Evolutionary conservation across 2,113 vertebrate genomes (phyloP), one percentile per base, ranked within the genome.

Genomic region (Tyto alba): DNA sequence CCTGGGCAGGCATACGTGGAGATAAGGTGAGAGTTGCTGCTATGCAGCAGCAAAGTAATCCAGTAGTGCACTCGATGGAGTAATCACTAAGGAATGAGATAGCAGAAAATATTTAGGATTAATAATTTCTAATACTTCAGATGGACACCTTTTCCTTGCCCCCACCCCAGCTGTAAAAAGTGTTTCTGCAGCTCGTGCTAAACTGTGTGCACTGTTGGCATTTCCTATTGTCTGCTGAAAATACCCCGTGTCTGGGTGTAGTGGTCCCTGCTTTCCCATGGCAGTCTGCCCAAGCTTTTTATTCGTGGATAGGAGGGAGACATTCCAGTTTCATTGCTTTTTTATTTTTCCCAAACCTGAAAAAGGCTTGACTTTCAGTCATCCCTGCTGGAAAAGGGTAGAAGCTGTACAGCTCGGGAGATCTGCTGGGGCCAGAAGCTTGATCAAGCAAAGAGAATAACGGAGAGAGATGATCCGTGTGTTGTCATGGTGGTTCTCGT

Each of bases 401-500:
- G 76, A 23, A 85, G 41, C 19, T 17, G 16, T 74, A 0, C 1
- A 2, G 3, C 36, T 71, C 9, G 1, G 59, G 50, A 59, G 27
- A 19, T 64, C 26, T 64, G 9, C 73, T 85, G 60, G 22, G 36
- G 29, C 41, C 64, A 81, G 47, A 57, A 57, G 19, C 30, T 71
- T 57, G 18, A 48, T 77, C 18, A 47, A n/a, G 22, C 34, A 48
- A 40, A 63, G 32, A 48, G 48, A 73, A 67, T 45, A 45, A 45
- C 3, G 6, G 22, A 22, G 25, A 67, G 53, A 66, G 45, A 60
- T 12, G 6, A 53, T 45, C 62, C 11, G 2, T 55, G 53, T 57
- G 62, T 55, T 68, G 34, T 60, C 62, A 29, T 1, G 0, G 45
- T 11, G 0, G 7, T 90, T 73, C 7, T 23, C 2, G 0, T 27